Evolutionary conservation across 2,113 vertebrate species (phyloP), one percentile per base, ranked within the genome.

Genomic region (Apeltes quadracus): DNA sequence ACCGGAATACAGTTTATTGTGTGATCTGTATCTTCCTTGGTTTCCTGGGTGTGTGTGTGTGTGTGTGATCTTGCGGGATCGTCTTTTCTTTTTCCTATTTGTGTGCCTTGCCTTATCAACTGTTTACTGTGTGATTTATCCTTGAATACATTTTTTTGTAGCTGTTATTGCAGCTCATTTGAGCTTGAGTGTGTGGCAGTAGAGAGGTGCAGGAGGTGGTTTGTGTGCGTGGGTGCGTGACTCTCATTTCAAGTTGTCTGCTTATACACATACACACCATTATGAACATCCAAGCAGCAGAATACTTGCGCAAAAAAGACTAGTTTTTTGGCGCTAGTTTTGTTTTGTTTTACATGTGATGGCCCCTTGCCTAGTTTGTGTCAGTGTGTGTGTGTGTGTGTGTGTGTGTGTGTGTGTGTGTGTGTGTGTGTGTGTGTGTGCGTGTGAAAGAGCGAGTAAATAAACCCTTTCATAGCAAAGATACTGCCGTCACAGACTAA

Each of bases 201-300:
- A 66, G 53, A 69, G 55, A 76, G 54, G 57, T 76, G 51, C 59
- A 53, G 55, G 55, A 66, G 61, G 69, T 15, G 23, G 62, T 67
- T 23, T 68, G 27, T 25, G 70, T 57, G 66, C 23, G 65, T 68
- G 53, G 56, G 18, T 62, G 53, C 23, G 16, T 44, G 56, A 55
- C 48, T 76, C 81, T 34, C 50, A 27, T 69, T 53, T 75, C 59
- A 70, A 61, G 55, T 70, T 54, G 50, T 56, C 84, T 79, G 67
- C 75, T 86, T 82, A 86, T n/a, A 61, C 61, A 71, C 78, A 59
- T 80, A 87, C 76, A 77, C 88, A 86, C 90, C 88, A 91, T 90
- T 89, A 91, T 78, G 66, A 71, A 61, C 77, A 85, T 87, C 75
- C 78, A 88, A 85, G 84, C 62, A 87, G 70, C 88, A 78, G 82